phyloP scores from a whole-genome alignment of 1,140 invertebrate genomes.

The Lysiphlebus fabarum region DNA sequence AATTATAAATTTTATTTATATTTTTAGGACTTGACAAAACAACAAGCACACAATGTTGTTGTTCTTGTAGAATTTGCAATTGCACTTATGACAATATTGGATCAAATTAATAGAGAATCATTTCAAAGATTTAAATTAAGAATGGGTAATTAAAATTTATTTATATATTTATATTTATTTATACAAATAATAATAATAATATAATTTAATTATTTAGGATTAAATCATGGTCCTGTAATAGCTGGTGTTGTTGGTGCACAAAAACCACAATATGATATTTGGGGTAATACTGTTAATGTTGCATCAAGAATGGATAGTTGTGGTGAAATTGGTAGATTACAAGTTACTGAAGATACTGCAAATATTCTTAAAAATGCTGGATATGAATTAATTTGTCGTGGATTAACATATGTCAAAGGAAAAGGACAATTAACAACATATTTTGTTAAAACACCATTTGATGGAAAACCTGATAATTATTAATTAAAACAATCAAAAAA shows the following conservation, averaged over 20 bases:
- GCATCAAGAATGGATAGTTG: conserved; percentile 95
- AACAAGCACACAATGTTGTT: conserved; percentile 82
- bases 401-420: conserved; percentile 88
- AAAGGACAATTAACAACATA: conserved; percentile 91
- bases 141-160: conserved; percentile 67
- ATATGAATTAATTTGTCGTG: conserved; percentile 82
- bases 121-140: conserved; percentile 92
- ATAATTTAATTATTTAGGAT: conserved; percentile 58
- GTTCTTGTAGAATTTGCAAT: conserved; percentile 92
- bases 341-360: conserved; percentile 86
- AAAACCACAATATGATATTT: conserved; percentile 97
- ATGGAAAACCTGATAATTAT: conserved; percentile 52
- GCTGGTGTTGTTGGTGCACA: conserved; percentile 91
- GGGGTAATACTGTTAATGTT: conserved; percentile 98
- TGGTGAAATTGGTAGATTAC: conserved; percentile 81
- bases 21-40: conserved; percentile 66
- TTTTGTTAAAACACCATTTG: conserved; percentile 80
- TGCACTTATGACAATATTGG: conserved; percentile 84
- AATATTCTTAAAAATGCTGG: conserved; percentile 79
- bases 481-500: conserved; percentile 27
- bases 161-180: conserved; percentile 1
- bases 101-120: conserved; percentile 94
- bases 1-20: conserved; percentile 23
- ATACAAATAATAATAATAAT: conserved; percentile 2
- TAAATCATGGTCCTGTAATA: conserved; percentile 93